Evolutionary conservation across 2,888 invertebrate genomes (phyloP).

Genomic region (Antitype chi): DNA sequence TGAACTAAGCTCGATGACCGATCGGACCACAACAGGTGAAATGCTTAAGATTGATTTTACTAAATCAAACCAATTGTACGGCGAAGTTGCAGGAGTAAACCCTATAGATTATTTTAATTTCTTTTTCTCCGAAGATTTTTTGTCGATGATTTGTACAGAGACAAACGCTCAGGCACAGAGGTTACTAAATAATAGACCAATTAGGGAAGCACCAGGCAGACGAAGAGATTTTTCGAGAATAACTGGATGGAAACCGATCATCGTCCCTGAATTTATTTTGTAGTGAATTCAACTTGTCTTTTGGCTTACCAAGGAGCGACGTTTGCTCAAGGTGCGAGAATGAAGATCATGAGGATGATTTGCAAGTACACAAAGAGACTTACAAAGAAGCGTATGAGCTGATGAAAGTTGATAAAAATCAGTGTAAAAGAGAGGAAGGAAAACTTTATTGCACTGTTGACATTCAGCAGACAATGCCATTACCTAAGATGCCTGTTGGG

Average conservation of each 20-base stretch:
- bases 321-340: conserved; percentile 6
- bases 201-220: not conserved
- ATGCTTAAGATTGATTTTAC: not conserved
- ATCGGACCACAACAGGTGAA: conserved; percentile 6
- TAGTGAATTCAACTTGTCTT: conserved; percentile 8
- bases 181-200: not conserved
- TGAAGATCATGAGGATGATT: conserved; percentile 7
- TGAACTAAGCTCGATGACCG: not conserved
- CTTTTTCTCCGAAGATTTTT: conserved; percentile 10
- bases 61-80: conserved; percentile 12
- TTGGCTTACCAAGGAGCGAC: conserved; percentile 9
- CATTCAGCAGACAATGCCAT: conserved; percentile 12
- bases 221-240: conserved; percentile 15
- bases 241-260: conserved; percentile 3
- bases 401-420: conserved; percentile 4
- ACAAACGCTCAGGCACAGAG: conserved; percentile 16
- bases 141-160: conserved; percentile 26
- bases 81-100: conserved; percentile 10
- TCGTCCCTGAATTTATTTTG: not conserved
- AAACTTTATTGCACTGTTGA: conserved; percentile 1
- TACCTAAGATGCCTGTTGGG: conserved; percentile 3
- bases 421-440: conserved; percentile 7
- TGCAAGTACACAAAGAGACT: not conserved
- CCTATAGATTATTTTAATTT: conserved; percentile 23
- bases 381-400: not conserved